Conservation (phyloP, 2,888 invertebrate genomes). For the Cylloceria caligata region DNA sequence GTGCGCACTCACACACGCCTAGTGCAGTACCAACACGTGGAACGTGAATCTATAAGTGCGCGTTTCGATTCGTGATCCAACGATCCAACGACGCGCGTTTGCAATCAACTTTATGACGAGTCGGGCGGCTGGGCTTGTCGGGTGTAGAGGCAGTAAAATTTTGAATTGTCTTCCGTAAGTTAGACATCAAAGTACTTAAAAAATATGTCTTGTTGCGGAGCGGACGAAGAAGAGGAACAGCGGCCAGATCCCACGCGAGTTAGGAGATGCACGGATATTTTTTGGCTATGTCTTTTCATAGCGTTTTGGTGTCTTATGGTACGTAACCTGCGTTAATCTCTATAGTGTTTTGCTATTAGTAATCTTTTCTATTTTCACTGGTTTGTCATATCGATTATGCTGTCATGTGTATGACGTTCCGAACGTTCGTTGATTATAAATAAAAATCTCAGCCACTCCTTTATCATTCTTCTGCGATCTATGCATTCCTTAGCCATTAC, state of each 20-base stretch:
- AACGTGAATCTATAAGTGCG: background rate
- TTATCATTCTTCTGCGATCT: background rate
- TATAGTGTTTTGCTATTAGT: conserved; percentile 13
- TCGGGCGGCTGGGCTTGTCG: conserved; percentile 9
- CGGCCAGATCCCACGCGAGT: conserved; percentile 85
- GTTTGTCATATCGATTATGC: conserved; percentile 38
- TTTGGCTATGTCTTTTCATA: conserved; percentile 92
- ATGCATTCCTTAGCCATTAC: background rate
- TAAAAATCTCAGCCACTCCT: background rate
- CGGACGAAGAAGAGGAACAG: conserved; percentile 80
- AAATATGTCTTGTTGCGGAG: conserved; percentile 80
- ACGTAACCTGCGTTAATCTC: conserved; percentile 72
- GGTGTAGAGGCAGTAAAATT: background rate
- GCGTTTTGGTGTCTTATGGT: conserved; percentile 95
- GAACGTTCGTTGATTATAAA: background rate
- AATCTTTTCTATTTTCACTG: conserved; percentile 22
- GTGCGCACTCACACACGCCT: background rate
- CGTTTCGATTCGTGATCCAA: background rate
- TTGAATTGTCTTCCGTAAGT: conserved; percentile 32
- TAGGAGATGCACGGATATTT: conserved; percentile 93
- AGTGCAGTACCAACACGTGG: background rate
- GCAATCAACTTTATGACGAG: conserved; percentile 11
- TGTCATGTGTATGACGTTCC: background rate
- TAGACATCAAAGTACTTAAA: background rate
- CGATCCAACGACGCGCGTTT: conserved; percentile 17